Evolutionary conservation across 2,888 invertebrate species (phyloP).

Genomic region (Bombyx huttoni): DNA sequence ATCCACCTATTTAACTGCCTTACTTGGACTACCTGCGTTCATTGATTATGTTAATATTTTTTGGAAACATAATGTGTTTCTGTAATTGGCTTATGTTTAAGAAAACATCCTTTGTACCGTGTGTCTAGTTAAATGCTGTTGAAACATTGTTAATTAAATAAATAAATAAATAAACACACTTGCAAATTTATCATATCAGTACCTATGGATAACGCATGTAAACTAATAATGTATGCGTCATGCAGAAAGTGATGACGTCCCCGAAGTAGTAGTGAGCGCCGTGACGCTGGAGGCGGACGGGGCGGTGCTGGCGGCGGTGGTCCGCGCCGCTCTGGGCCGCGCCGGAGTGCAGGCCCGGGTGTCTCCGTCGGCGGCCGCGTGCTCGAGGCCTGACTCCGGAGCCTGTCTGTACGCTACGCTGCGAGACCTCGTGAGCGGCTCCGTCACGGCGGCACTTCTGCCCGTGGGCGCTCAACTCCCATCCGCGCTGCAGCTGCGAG

Average conservation of each 20-base stretch:
- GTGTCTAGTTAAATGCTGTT: too few species aligned
- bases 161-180: too few species aligned
- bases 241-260: neutral
- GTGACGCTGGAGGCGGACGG: constrained; percentile 10
- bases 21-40: too few species aligned
- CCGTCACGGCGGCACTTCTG: constrained; percentile 15
- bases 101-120: too few species aligned
- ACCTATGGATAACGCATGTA: too few species aligned
- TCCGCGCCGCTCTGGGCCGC: constrained; percentile 13
- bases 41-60: too few species aligned
- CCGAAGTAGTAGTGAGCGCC: constrained; percentile 12
- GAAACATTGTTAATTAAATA: too few species aligned
- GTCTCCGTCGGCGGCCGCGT: constrained; percentile 9
- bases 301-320: constrained; percentile 19
- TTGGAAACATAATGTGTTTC: too few species aligned
- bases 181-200: too few species aligned
- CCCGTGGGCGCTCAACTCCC: constrained; percentile 23
- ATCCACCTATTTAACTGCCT: too few species aligned
- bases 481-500: constrained; percentile 27
- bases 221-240: too few species aligned
- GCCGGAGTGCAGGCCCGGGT: constrained; percentile 18
- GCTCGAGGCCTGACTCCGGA: constrained; percentile 14
- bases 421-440: constrained; percentile 15
- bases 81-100: too few species aligned
- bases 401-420: constrained; percentile 11